These are phyloP conservation scores for Nicator chloris DNA, from an alignment of 2,113 vertebrate genomes.

Conservation along the genomic window DNA sequence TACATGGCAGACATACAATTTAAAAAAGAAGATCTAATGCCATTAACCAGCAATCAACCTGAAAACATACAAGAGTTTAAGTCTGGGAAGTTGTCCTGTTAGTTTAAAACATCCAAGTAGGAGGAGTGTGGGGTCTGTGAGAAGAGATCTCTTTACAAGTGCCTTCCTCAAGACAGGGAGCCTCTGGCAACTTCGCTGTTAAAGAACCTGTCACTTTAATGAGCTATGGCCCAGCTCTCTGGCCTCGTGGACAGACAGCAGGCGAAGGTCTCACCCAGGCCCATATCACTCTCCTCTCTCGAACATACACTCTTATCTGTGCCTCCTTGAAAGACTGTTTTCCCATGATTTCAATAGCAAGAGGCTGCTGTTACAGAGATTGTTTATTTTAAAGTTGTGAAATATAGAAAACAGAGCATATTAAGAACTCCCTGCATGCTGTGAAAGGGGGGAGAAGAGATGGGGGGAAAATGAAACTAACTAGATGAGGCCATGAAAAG, in stretches of 20 bases:
- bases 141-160: neutral
- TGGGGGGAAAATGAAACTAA: neutral
- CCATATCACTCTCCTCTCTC: neutral
- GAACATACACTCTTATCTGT: neutral
- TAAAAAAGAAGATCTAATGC: neutral
- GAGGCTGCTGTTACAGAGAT: neutral
- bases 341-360: neutral
- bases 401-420: neutral
- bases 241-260: rapidly evolving
- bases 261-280: neutral
- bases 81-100: neutral
- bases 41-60: neutral
- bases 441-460: neutral
- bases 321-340: neutral
- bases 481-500: neutral
- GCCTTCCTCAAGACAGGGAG: neutral
- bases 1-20: neutral
- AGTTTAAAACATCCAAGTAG: neutral
- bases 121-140: neutral
- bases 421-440: neutral
- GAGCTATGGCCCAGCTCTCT: neutral
- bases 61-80: neutral
- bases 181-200: neutral
- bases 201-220: neutral
- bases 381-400: neutral